Percentiles rank a stretch among this genome's conserved stretches.
Evolutionary conservation across 1,140 invertebrate species (phyloP).

Genomic region (Solenopsis fugax): DNA sequence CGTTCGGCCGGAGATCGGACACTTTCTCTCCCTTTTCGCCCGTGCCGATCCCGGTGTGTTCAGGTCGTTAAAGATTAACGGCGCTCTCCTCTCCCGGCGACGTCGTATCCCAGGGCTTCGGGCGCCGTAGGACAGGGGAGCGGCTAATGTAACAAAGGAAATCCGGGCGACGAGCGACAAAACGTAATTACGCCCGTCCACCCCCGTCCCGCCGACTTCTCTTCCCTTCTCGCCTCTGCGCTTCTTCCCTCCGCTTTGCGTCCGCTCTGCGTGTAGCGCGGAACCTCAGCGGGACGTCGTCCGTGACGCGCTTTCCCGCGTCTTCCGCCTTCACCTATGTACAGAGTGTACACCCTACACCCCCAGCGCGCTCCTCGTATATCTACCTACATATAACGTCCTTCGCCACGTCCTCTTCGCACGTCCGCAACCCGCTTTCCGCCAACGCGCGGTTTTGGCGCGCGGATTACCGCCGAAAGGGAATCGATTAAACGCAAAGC

Average conservation of each 20-base stretch:
- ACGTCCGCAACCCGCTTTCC: conserved; percentile 18
- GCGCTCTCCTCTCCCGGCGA: conserved; percentile 61
- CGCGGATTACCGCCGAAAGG: conserved; percentile 56
- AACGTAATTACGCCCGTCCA: conserved; percentile 78
- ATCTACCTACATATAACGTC: conserved; percentile 1
- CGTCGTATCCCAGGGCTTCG: conserved; percentile 64
- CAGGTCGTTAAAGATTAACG: conserved; percentile 77
- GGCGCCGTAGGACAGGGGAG: conserved; percentile 63
- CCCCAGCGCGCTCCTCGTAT: conserved; percentile 13
- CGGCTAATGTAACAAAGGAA: conserved; percentile 82
- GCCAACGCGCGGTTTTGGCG: conserved; percentile 52
- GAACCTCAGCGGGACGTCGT: conserved; percentile 61
- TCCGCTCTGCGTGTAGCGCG: conserved; percentile 43
- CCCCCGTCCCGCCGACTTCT: not conserved
- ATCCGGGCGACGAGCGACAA: conserved; percentile 75
- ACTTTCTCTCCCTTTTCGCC: conserved; percentile 53
- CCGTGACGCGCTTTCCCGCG: conserved; percentile 46
- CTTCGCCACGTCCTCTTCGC: conserved; percentile 1
- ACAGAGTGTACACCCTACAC: not conserved
- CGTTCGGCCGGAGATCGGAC: conserved; percentile 49
- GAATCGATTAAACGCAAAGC: conserved; percentile 64
- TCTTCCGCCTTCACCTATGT: conserved; percentile 53
- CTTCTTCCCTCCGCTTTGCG: conserved; percentile 34
- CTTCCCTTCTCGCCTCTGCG: not conserved
- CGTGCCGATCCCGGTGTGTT: conserved; percentile 57